Conservation (phyloP, 2,888 invertebrate genomes). For the Drosophila ezoana region DNA sequence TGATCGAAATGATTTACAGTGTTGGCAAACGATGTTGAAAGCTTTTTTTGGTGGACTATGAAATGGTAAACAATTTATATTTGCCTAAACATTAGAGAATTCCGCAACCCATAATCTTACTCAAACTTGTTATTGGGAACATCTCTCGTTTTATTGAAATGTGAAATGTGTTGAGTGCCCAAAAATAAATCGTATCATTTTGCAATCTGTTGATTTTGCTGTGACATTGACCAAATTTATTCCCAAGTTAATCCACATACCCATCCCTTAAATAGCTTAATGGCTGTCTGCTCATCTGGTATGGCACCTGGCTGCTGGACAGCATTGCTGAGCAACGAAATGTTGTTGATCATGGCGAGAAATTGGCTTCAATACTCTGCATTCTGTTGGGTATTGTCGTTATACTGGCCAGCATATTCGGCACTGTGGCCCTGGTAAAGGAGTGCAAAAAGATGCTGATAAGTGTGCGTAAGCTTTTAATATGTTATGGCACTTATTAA, state of each 20-base stretch:
- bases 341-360: slow-evolving; percentile 73
- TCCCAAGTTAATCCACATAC: slow-evolving; percentile 11
- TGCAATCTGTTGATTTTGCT: neutral
- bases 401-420: slow-evolving; percentile 67
- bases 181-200: slow-evolving; percentile 29
- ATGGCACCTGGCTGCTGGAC: slow-evolving; percentile 77
- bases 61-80: too few relatives aligned
- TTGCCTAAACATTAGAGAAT: too few relatives aligned
- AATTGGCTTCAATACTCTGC: slow-evolving; percentile 66
- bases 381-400: slow-evolving; percentile 74
- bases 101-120: too few relatives aligned
- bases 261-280: slow-evolving; percentile 58
- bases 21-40: too few relatives aligned
- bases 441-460: slow-evolving; percentile 74
- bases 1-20: too few relatives aligned
- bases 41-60: too few relatives aligned
- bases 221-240: slow-evolving; percentile 48
- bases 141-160: neutral
- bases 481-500: neutral
- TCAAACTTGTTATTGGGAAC: too few relatives aligned
- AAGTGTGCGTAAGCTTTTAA: slow-evolving; percentile 55
- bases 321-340: slow-evolving; percentile 53
- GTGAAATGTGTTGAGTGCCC: slow-evolving; percentile 9
- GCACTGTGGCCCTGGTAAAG: slow-evolving; percentile 57
- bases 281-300: slow-evolving; percentile 74